Base-by-base conservation (phyloP, 2,797 vertebrate species). In the Xiphorhynchus erythropygius region DNA sequence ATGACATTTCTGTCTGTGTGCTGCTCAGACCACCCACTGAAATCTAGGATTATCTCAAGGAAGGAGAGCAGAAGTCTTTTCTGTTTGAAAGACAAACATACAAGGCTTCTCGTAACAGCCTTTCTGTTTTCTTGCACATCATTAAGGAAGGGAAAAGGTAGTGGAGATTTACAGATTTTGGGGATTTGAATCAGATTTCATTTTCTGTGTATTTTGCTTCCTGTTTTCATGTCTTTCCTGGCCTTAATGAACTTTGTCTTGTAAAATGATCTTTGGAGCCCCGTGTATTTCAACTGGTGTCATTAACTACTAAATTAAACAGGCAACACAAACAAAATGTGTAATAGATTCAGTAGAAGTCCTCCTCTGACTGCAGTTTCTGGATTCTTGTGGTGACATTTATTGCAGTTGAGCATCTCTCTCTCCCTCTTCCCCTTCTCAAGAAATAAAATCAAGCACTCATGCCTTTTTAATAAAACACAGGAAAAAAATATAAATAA, bases 1-100 rank as follows among this genome's bases (percentile, higher is more conserved):
- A 0, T 47, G 35, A 47, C 5, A 4, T 32, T 8, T 71, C 75
- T 56, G 9, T 71, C 0, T 0, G 35, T 71, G 27, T n/a, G n/a
- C 53, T 81, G n/a, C 23, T 65, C 44, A 50, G 44, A 62, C 41
- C 59, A 87, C 78, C 49, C 68, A 50, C 22, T 74, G 47, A 77
- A 80, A 50, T 46, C 49, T 22, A 74, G 52, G 33, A 79, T 56
- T 3, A 3, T 85, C 53, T 35, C n/a, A 65, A 52, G 49, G 53
- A 86, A 71, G 18, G 41, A 55, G 23, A 42, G 37, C 60, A 24
- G 52, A 9, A 3, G 5, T 39, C 82, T 83, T 70, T 67, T 37
- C 37, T 87, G 0, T 69, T 73, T 49, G 56, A 77, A 77, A 79
- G 74, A 68, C 27, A 50, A 63, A 69, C 22, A 76, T 50, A 13